Percentiles rank a stretch among this genome's conserved stretches.
These are phyloP conservation scores for Sinelater perroti DNA, from an alignment of 2,888 invertebrate species.

Conservation along the genomic window DNA sequence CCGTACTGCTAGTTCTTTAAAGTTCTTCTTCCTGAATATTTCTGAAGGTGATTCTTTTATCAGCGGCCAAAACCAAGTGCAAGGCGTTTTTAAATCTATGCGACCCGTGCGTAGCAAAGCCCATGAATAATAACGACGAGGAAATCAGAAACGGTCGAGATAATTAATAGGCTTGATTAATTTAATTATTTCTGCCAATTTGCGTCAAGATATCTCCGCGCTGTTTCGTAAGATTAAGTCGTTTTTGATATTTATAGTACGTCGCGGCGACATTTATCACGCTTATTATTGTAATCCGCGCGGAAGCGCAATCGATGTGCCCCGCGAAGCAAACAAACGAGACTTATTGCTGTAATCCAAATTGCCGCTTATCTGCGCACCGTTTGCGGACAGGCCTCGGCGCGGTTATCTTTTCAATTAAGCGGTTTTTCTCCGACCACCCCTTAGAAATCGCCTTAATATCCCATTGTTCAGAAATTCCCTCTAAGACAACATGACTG, in stretches of 20 bases:
- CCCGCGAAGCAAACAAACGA: background rate
- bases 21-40: no score
- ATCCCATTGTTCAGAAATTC: no score
- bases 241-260: constrained; percentile 16
- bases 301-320: constrained; percentile 16
- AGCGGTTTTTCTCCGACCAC: no score
- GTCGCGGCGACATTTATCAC: constrained; percentile 4
- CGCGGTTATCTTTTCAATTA: no score
- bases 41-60: no score
- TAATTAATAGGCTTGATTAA: constrained; percentile 24
- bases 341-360: no score
- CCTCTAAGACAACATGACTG: no score
- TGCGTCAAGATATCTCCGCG: constrained; percentile 17
- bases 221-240: constrained; percentile 24
- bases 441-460: no score
- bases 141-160: constrained; percentile 21
- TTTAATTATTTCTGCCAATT: constrained; percentile 26
- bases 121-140: constrained; percentile 25
- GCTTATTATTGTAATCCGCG: constrained; percentile 8
- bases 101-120: constrained; percentile 12
- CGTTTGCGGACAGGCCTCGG: no score
- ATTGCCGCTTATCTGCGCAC: no score
- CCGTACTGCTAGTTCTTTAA: no score
- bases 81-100: constrained; percentile 8
- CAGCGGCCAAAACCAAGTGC: no score